These are phyloP conservation scores for Decapterus maruadsi DNA, from an alignment of 2,797 vertebrate genomes.

Conservation along the genomic window DNA sequence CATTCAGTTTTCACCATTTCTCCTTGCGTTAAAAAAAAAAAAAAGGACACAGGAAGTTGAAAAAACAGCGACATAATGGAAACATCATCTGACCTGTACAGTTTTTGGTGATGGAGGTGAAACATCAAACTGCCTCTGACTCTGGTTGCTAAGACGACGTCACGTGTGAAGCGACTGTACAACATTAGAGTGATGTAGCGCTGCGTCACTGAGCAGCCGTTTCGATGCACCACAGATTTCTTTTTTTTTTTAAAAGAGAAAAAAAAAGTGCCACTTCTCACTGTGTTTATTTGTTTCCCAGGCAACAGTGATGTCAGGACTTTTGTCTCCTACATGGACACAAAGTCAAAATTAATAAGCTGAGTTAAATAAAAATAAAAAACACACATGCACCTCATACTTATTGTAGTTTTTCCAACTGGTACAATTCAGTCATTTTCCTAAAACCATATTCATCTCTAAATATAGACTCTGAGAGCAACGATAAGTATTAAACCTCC, in stretches of 20 bases:
- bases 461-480: slow-evolving; percentile 62
- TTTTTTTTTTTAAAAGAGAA: not conserved
- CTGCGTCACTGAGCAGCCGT: slow-evolving; percentile 11
- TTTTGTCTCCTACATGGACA: slow-evolving; percentile 50
- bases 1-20: not conserved
- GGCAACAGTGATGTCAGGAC: slow-evolving; percentile 67
- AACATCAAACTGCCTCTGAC: not conserved
- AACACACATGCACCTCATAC: slow-evolving; percentile 64
- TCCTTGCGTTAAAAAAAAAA: not conserved
- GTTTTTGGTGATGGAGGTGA: not conserved
- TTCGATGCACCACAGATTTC: slow-evolving; percentile 29
- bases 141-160: not conserved
- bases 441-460: slow-evolving; percentile 68
- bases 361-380: slow-evolving; percentile 24
- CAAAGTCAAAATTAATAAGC: slow-evolving; percentile 45
- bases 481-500: slow-evolving; percentile 60
- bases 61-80: not conserved
- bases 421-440: slow-evolving; percentile 64
- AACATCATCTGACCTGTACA: not conserved
- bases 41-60: not conserved
- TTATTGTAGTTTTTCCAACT: slow-evolving; percentile 40
- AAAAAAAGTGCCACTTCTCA: slow-evolving; percentile 30
- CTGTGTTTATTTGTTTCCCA: slow-evolving; percentile 76
- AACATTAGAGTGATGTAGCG: not conserved
- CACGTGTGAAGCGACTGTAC: not conserved